Percentiles rank a stretch among this genome's conserved stretches.
Evolutionary conservation across 2,113 vertebrate genomes (phyloP).

Genomic region (Forbesichthys papilliferus): DNA sequence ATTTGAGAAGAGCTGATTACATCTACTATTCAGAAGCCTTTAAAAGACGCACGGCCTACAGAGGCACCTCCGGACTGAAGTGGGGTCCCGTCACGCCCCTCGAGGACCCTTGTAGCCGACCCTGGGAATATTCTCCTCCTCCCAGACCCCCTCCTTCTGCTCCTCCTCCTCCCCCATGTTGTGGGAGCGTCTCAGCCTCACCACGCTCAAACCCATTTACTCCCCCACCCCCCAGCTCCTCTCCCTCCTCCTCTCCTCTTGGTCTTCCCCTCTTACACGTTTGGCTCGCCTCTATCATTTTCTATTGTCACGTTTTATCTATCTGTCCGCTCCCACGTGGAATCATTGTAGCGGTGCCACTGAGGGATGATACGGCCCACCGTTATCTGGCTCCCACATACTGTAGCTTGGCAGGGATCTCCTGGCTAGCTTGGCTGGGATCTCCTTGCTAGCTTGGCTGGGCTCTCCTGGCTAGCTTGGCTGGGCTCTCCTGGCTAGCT

Average conservation of each 20-base stretch:
- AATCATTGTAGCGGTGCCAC: slow-evolving; percentile 43
- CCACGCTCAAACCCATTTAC: slow-evolving; percentile 36
- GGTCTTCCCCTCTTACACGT: slow-evolving; percentile 1
- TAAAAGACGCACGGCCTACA: background rate
- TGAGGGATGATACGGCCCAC: slow-evolving; percentile 25
- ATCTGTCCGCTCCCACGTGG: slow-evolving; percentile 44
- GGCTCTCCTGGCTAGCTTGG: too few species aligned
- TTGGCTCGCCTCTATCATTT: slow-evolving; percentile 52
- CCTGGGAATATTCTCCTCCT: slow-evolving; percentile 26
- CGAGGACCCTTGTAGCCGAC: background rate
- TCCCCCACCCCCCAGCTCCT: slow-evolving; percentile 13
- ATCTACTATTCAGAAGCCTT: too few species aligned
- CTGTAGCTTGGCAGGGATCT: too few species aligned
- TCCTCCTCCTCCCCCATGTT: background rate
- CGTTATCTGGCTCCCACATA: slow-evolving; percentile 19
- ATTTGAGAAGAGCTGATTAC: too few species aligned
- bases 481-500: too few species aligned
- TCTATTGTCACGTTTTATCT: slow-evolving; percentile 47
- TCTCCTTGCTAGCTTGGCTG: too few species aligned
- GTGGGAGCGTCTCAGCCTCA: background rate
- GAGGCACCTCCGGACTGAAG: too few species aligned
- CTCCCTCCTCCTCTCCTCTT: background rate
- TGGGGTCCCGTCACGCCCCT: background rate
- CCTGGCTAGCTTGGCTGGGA: background rate
- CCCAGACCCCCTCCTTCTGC: slow-evolving; percentile 33